Base-by-base conservation (phyloP, 1,140 invertebrate species). In the Bombus waltoni region DNA sequence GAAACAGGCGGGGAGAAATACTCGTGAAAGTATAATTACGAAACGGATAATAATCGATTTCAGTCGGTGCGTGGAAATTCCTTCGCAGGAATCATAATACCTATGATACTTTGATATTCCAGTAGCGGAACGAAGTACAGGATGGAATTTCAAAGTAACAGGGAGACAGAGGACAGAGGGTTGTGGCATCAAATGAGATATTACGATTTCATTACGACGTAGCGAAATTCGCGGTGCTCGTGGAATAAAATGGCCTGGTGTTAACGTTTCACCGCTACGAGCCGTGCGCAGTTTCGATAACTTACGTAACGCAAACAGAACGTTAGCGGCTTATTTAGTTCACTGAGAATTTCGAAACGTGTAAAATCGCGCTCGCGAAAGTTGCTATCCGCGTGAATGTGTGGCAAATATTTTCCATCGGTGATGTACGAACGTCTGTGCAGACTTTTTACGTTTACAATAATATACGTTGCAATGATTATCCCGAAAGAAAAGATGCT, bases 81-180 rank as follows among this genome's bases (percentile, higher is more conserved):
- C 77, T 42, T 44, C 25, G 32, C 32, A 59, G 42, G 32, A 28
- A 53, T 53, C 18, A 53, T 18, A 53, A 28, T 47, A 40, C 25
- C 42, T 18, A 15, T 28, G 32, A 65, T 75, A 75, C 81, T 82
- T 82, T 82, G 81, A 74, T 82, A 82, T 82, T 82, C 81, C 59
- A 47, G 13, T 72, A 10, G 57, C 57, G 44, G 40, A 75, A 82
- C 57, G 35, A 65, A 65, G 71, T 62, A 22, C 57, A 82, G 71
- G 73, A 82, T 82, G 59, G 72, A 82, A 82, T 82, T 82, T 82
- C 81, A 75, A 82, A 82, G 71, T 66, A 82, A 82, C 32, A 53
- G 18, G 5, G n/a, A n/a, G 32, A 2, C 6, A 35, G 65, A 18
- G n/a, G 32, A 66, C 25, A 35, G n/a, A 35, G 80, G 40, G 59